Base-by-base conservation (phyloP, 2,113 vertebrate species). In the Poecile atricapillus region DNA sequence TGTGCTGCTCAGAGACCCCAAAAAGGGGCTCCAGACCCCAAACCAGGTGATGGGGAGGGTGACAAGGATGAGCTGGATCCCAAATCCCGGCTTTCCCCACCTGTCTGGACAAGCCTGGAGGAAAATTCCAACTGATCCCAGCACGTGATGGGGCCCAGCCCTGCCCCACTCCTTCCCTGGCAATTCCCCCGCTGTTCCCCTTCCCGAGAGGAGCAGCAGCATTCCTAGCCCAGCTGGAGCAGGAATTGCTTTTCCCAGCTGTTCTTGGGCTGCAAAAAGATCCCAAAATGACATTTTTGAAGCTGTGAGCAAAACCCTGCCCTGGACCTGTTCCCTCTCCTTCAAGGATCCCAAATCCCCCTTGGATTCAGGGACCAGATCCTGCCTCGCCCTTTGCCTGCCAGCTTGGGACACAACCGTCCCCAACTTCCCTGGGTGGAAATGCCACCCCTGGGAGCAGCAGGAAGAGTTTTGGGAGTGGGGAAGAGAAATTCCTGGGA, bases 81-180 rank as follows among this genome's bases (percentile, higher is more conserved):
- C 4, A 8, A 14, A 8, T 44, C 46, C 35, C 5, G 0, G 33
- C 41, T 60, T 21, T 75, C 52, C 43, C 25, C 37, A 33, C 91
- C 83, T 63, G 90, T 27, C 89, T 25, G 74, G 90, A 35, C n/a
- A 43, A 77, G 89, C 68, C 20, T 2, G 28, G 1, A 30, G 83
- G 62, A 37, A 39, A 73, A 44, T 47, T 46, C 44, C 4, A 70
- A 59, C 73, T 3, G 5, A 65, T 52, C 43, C 9, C 65, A 7
- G 77, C 55, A 70, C 18, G 7, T 49, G 78, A 91, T 1, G 0
- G 15, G 12, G 30, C 30, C n/a, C 0, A 22, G 87, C 64, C 59
- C 93, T 79, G 82, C 76, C 90, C 94, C 74, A 75, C 20, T 80
- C 52, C 86, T 80, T 77, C 67, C 63, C 93, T 87, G 64, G 75